Base-by-base conservation (phyloP, 2,797 vertebrate genomes). In the Sylvilagus floridanus region DNA sequence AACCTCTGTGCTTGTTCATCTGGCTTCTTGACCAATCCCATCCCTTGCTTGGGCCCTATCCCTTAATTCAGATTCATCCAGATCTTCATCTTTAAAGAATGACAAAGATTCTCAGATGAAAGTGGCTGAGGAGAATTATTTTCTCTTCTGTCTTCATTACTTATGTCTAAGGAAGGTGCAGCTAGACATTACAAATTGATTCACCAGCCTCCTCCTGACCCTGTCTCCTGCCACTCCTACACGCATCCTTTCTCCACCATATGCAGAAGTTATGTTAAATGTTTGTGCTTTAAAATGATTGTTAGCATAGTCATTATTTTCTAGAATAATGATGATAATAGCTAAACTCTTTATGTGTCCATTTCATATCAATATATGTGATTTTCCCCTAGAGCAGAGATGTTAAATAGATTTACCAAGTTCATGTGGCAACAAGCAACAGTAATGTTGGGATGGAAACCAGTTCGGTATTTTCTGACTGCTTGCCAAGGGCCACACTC, bases 191-290 rank as follows among this genome's bases (percentile, higher is more conserved):
- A 28, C 42, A 84, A 28, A 22, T 89, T 72, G 30, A 54, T 4
- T 73, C 30, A 76, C 24, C 17, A 52, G 3, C 16, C 11, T 82
- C 75, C 30, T 57, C 16, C 35, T n/a, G 17, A 6, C 16, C 2
- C 32, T 3, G 32, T 28, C 21, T 75, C 26, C 57, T 65, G 5
- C 3, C n/a, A 10, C 32, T 19, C 50, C 35, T n/a, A 2, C 2
- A 14, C 22, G 16, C 6, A n/a, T 1, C 42, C n/a, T 16, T 0
- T 2, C 11, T 32, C 16, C 21, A 57, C 35, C 12, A 4, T 7
- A 50, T 13, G 54, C 4, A 32, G 37, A 84, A 84, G 69, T 37
- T 28, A 54, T 3, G 26, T 54, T 66, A 28, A 62, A 57, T 30
- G 6, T 95, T 71, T 68, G 30, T 57, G 24, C 11, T 89, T 28